Evolutionary conservation across 2,797 vertebrate species (phyloP).

Genomic region (Sphenodon punctatus): DNA sequence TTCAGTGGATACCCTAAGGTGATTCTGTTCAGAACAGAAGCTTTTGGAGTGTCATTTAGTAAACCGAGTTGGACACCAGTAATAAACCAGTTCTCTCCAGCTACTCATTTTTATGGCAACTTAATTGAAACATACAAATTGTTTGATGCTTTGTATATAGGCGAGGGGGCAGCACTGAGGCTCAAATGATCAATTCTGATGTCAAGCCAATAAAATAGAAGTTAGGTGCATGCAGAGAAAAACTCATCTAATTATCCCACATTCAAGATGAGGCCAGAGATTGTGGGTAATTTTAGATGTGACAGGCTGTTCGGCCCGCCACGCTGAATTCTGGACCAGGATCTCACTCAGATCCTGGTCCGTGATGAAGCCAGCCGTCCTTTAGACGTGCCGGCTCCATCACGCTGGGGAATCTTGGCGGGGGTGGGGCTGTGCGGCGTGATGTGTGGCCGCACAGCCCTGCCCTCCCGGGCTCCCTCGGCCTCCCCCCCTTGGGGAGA

Average conservation of each 20-base stretch:
- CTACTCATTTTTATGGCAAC: constrained; percentile 68
- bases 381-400: too few species aligned
- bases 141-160: constrained; percentile 40
- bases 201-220: constrained; percentile 8
- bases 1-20: constrained; percentile 65
- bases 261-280: constrained; percentile 42
- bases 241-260: constrained; percentile 43
- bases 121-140: constrained; percentile 74
- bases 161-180: constrained; percentile 51
- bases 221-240: constrained; percentile 59
- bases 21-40: constrained; percentile 72
- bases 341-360: too few species aligned
- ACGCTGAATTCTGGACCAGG: too few species aligned
- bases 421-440: too few species aligned
- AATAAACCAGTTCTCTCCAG: constrained; percentile 72
- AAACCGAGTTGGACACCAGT: constrained; percentile 74
- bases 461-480: too few species aligned
- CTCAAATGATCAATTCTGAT: constrained; percentile 31
- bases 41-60: constrained; percentile 74
- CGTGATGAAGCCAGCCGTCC: too few species aligned
- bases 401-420: too few species aligned
- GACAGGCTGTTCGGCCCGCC: too few species aligned
- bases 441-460: too few species aligned
- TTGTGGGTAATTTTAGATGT: too few species aligned
- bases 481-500: too few species aligned